Conservation (phyloP, 2,797 vertebrate genomes). For the Mormyrus hasselquistii region DNA sequence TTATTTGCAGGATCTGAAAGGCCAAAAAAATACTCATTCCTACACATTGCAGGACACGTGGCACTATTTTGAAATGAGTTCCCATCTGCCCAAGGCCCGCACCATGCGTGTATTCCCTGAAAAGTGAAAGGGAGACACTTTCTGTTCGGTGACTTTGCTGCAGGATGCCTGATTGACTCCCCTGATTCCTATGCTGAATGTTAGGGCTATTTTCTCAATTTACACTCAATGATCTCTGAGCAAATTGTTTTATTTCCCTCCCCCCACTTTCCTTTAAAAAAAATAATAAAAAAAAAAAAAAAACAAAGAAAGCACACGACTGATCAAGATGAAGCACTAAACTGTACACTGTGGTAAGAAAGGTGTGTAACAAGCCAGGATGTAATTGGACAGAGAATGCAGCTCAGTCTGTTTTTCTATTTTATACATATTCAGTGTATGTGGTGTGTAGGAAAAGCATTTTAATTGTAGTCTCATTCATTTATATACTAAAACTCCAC, state of each 20-base stretch:
- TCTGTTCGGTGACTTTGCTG: background rate
- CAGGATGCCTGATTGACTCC: background rate
- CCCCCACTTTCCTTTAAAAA: background rate
- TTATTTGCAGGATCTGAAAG: slow-evolving; percentile 3
- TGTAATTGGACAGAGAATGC: slow-evolving; percentile 26
- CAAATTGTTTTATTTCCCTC: background rate
- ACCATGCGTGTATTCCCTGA: background rate
- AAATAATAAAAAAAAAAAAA: background rate
- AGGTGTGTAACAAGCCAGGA: slow-evolving; percentile 11
- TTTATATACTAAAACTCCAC: slow-evolving; percentile 59
- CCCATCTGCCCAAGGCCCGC: background rate
- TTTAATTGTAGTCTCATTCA: slow-evolving; percentile 55
- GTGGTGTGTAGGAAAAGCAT: slow-evolving; percentile 57
- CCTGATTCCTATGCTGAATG: background rate
- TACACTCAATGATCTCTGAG: background rate
- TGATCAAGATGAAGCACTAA: slow-evolving; percentile 1
- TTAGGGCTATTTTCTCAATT: background rate
- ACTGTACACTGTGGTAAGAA: slow-evolving; percentile 17
- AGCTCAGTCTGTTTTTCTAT: slow-evolving; percentile 46
- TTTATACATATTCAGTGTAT: slow-evolving; percentile 53
- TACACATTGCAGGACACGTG: background rate
- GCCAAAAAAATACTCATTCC: background rate
- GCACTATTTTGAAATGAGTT: background rate
- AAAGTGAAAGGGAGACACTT: background rate
- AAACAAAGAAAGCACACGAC: background rate